Conservation (phyloP, 2,888 invertebrate genomes). For the Pterobdella sp. region DNA sequence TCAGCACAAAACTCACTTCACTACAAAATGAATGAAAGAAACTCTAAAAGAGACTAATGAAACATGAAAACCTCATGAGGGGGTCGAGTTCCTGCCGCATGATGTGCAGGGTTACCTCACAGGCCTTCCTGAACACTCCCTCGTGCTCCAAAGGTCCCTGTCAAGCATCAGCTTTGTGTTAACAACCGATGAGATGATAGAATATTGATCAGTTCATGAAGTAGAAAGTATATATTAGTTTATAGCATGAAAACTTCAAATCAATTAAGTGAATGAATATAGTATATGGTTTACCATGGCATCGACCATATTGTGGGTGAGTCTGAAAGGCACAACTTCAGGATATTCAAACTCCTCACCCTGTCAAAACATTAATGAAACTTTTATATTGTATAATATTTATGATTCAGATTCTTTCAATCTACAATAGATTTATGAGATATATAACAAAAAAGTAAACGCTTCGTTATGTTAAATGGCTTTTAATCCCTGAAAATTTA, state of each 20-base stretch:
- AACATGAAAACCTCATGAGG: constrained; percentile 60
- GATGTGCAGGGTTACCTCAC: constrained; percentile 79
- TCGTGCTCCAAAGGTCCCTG: constrained; percentile 74
- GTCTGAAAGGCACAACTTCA: constrained; percentile 64
- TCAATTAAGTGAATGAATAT: too few species aligned
- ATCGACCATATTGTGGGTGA: constrained; percentile 91
- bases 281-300: constrained; percentile 68
- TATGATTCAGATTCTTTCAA: too few species aligned
- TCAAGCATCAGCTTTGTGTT: not conserved
- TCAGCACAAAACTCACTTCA: not conserved
- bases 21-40: not conserved
- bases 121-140: constrained; percentile 77
- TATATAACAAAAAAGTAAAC: too few species aligned
- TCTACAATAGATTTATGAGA: too few species aligned
- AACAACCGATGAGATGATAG: too few species aligned
- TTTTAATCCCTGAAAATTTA: too few species aligned
- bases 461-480: too few species aligned
- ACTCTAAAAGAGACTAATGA: not conserved
- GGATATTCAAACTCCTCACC: constrained; percentile 79
- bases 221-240: too few species aligned
- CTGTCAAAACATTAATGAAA: too few species aligned
- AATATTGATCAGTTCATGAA: too few species aligned
- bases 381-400: too few species aligned
- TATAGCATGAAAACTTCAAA: too few species aligned
- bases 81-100: constrained; percentile 76